Evolutionary conservation across 2,797 vertebrate genomes (phyloP).

Genomic region (Platyrinchus mystaceus): DNA sequence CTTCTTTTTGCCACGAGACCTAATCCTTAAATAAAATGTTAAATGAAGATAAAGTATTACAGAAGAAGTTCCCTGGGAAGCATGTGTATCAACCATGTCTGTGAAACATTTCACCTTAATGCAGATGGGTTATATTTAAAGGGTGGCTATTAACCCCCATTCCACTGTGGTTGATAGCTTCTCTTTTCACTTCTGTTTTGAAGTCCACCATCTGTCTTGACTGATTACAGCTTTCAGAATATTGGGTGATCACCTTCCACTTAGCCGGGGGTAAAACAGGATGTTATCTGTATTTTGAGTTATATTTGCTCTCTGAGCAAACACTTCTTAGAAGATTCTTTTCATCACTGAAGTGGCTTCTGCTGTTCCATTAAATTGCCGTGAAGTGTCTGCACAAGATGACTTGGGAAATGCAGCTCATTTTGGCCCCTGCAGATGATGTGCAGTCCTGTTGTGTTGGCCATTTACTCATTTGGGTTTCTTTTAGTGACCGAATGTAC

Average conservation of each 20-base stretch:
- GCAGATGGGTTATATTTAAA: slow-evolving; percentile 43
- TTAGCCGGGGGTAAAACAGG: neutral
- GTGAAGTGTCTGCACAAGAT: neutral
- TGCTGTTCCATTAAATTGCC: neutral
- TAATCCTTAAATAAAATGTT: slow-evolving; percentile 61
- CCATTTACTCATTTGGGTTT: neutral
- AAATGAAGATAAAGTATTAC: slow-evolving; percentile 58
- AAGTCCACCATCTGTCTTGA: slow-evolving; percentile 56
- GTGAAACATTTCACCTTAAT: slow-evolving; percentile 48
- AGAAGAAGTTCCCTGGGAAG: slow-evolving; percentile 39
- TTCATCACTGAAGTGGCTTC: neutral
- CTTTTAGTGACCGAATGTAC: fast-evolving
- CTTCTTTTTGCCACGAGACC: slow-evolving; percentile 21
- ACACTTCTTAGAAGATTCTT: neutral
- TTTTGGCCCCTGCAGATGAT: neutral
- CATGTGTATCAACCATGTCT: slow-evolving; percentile 4
- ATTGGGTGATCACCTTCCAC: neutral
- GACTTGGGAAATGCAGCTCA: neutral
- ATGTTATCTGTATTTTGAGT: neutral
- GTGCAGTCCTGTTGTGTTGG: neutral
- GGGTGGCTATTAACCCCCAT: slow-evolving; percentile 38
- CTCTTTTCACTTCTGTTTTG: slow-evolving; percentile 40
- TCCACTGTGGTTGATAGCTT: slow-evolving; percentile 13
- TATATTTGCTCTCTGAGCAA: neutral
- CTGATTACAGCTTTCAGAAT: slow-evolving; percentile 37